A percentile compares a stretch with the other conserved stretches of the same genome.
Evolutionary conservation across 2,797 vertebrate species (phyloP).

Genomic region (Sebastes hopkinsi): DNA sequence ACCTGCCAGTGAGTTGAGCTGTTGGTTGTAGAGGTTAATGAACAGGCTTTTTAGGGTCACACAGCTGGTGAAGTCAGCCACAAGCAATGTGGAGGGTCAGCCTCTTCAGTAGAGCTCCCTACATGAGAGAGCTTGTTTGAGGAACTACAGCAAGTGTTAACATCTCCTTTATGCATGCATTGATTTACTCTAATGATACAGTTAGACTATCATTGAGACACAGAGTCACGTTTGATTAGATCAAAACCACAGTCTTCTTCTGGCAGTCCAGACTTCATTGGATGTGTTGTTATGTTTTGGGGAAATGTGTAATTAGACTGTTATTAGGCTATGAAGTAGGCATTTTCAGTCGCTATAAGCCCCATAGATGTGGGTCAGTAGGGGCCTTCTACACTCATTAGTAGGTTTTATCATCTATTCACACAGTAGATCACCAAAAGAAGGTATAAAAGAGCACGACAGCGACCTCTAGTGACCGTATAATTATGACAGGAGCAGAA

Average conservation of each 20-base stretch:
- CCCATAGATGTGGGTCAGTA: too few relatives aligned
- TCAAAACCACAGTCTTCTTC: neutral
- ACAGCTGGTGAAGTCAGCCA: constrained; percentile 51
- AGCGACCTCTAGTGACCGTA: too few relatives aligned
- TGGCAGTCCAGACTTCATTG: too few relatives aligned
- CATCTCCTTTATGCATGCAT: neutral
- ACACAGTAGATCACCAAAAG: too few relatives aligned
- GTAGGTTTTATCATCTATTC: too few relatives aligned
- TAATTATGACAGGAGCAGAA: too few relatives aligned
- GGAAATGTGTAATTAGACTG: neutral
- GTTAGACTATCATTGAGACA: neutral
- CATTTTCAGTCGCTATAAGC: too few relatives aligned
- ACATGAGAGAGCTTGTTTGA: neutral
- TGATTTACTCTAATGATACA: neutral
- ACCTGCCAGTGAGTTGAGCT: constrained; percentile 61
- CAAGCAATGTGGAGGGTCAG: constrained; percentile 6
- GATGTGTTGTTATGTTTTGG: neutral
- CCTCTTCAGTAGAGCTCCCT: neutral
- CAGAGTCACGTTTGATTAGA: neutral
- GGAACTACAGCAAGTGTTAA: neutral
- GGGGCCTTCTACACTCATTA: too few relatives aligned
- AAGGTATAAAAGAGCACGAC: too few relatives aligned
- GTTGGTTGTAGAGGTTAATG: constrained; percentile 39
- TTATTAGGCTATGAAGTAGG: too few relatives aligned
- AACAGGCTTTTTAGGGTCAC: constrained; percentile 49